A percentile compares a stretch with the other conserved stretches of the same genome.
Conservation (phyloP, 2,888 invertebrate genomes). For the Chesias legatella region DNA sequence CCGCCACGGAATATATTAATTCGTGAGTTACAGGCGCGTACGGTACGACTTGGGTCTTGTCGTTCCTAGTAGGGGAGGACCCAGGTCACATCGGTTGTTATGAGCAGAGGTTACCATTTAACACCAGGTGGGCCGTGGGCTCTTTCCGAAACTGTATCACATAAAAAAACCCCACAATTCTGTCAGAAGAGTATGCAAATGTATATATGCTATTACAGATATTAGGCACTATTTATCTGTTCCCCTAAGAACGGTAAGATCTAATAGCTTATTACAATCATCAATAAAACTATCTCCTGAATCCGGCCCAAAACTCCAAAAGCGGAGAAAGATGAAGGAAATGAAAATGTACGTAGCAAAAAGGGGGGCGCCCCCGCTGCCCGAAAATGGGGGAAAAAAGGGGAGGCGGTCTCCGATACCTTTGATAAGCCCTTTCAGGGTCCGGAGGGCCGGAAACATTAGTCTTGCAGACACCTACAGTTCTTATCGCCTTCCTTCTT, state of each 20-base stretch:
- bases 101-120: too few species aligned
- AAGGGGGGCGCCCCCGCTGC: conserved; percentile 59
- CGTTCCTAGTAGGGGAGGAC: too few species aligned
- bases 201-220: too few species aligned
- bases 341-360: conserved; percentile 80
- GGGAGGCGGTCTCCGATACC: conserved; percentile 62
- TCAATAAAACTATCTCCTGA: conserved; percentile 26
- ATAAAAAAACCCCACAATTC: too few species aligned
- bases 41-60: too few species aligned
- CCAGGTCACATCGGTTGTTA: too few species aligned
- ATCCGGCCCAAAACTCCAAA: conserved; percentile 57
- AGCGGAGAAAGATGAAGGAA: conserved; percentile 80
- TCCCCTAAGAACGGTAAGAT: background rate
- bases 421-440: conserved; percentile 70
- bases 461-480: conserved; percentile 68
- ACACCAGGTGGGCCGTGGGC: too few species aligned
- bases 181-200: too few species aligned
- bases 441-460: conserved; percentile 57
- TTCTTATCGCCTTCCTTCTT: conserved; percentile 72
- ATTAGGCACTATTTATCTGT: too few species aligned
- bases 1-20: too few species aligned
- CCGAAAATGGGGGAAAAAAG: conserved; percentile 79
- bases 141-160: too few species aligned
- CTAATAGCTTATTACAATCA: background rate
- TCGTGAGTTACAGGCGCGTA: too few species aligned